These are phyloP conservation scores for Hypotaenidia okinawae DNA, from an alignment of 2,797 vertebrate species.

Conservation along the genomic window DNA sequence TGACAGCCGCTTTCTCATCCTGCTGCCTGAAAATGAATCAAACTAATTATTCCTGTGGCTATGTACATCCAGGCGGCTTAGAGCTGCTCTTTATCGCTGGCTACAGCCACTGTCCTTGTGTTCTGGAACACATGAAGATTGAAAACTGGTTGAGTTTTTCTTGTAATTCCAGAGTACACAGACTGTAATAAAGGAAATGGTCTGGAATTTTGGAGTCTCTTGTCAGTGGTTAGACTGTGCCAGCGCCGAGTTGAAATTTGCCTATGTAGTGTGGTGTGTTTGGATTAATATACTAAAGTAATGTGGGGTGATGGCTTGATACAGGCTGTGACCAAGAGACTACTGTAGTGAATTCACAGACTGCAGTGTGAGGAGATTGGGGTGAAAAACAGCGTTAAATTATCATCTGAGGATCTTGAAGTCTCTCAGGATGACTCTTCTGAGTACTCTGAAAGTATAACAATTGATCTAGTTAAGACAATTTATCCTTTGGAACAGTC, in stretches of 20 bases:
- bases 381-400: background rate
- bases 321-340: background rate
- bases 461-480: conserved; percentile 11
- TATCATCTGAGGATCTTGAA: conserved; percentile 6
- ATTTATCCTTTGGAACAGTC: background rate
- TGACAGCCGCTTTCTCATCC: conserved; percentile 33
- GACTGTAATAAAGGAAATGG: background rate
- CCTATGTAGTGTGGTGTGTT: background rate
- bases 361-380: background rate
- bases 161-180: background rate
- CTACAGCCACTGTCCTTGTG: conserved; percentile 13
- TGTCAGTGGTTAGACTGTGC: background rate
- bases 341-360: background rate
- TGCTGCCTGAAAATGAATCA: conserved; percentile 49
- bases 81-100: conserved; percentile 6
- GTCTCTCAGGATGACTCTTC: background rate
- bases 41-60: conserved; percentile 44
- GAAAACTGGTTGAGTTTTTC: background rate
- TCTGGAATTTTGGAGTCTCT: background rate
- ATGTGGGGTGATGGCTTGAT: background rate
- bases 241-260: background rate
- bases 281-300: background rate
- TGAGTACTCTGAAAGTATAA: conserved; percentile 10
- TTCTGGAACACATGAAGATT: conserved; percentile 21
- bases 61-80: background rate